Evolutionary conservation across 2,797 vertebrate genomes (phyloP), one percentile per base, ranked within the genome.

Genomic region (Rachycentron canadum): DNA sequence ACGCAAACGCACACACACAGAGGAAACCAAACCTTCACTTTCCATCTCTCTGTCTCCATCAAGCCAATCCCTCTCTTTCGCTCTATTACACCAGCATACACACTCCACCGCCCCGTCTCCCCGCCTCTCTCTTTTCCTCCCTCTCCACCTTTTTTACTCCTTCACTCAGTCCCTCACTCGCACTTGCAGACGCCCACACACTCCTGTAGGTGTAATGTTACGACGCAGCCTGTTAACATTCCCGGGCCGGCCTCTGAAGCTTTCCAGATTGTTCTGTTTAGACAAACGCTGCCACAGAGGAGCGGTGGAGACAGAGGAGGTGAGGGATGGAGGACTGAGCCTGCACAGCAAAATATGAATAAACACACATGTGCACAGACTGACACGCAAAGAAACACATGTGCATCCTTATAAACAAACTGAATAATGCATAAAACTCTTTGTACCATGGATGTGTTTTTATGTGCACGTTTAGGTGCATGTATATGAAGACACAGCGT

Each of bases 261-360:
- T 81, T 90, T 92, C 91, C 93, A 93, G 90, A 91, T 92, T 90
- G 88, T 83, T 82, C 79, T 90, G 88, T 93, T 93, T 89, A 85
- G 75, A 87, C 79, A 79, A 85, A 83, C 25, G 62, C 62, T 26
- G 71, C 77, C 65, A 5, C 78, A 16, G 81, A 64, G 47, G 53
- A 81, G 73, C 64, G 2, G 63, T 3, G 38, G 64, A 68, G 83
- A 53, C 45, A 43, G 67, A 38, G 67, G 70, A 63, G 71, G 59
- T 9, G 60, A 82, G 59, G 69, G 79, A 88, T 6, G 76, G 19
- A 57, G 73, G 47, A 25, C 14, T 0, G 76, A 45, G 4, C 11
- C 57, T 4, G 43, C 72, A 19, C 10, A 8, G 38, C 28, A 26
- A 43, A 72, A 75, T 12, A 62, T 11, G 75, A 61, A 59, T 43